Percentiles rank a stretch among this genome's conserved stretches.
Evolutionary conservation across 1,140 invertebrate species (phyloP).

Genomic region (Eurosta solidaginis): DNA sequence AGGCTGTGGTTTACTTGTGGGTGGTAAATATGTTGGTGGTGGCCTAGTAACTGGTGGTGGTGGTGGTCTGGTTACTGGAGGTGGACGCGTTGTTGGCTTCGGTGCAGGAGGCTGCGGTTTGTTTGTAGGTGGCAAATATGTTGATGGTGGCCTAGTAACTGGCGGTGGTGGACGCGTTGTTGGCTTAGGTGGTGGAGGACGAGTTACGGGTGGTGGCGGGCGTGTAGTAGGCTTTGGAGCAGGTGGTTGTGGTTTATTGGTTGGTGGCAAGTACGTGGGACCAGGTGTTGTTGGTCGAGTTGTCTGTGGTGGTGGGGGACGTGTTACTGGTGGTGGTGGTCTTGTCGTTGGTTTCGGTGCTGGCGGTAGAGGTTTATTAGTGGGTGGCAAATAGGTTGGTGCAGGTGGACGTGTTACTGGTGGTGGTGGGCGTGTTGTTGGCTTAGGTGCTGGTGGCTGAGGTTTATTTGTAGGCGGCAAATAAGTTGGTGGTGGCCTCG

Average conservation of each 20-base stretch:
- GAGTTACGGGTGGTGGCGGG: conserved; percentile 36
- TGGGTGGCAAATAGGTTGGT: conserved; percentile 9
- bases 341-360: conserved; percentile 36
- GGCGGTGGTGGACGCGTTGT: conserved; percentile 25
- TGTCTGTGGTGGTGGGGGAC: conserved; percentile 36
- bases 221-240: conserved; percentile 12
- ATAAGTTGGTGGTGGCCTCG: conserved; percentile 43
- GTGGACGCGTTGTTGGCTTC: too few species aligned
- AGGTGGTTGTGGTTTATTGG: conserved; percentile 30
- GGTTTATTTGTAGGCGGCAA: conserved; percentile 46
- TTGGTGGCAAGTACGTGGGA: conserved; percentile 37
- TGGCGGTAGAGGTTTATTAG: conserved; percentile 19
- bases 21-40: conserved; percentile 36
- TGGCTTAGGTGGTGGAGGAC: conserved; percentile 42
- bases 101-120: too few species aligned
- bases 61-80: background rate
- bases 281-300: too few species aligned
- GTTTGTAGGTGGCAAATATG: conserved; percentile 41
- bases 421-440: conserved; percentile 38
- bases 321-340: conserved; percentile 42
- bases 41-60: background rate
- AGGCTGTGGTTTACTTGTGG: conserved; percentile 32
- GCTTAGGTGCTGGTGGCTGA: too few species aligned
- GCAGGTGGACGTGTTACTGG: conserved; percentile 25
- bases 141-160: background rate